These are phyloP conservation scores for Danaus plexippus DNA, from an alignment of 1,140 invertebrate species.

Conservation along the genomic window DNA sequence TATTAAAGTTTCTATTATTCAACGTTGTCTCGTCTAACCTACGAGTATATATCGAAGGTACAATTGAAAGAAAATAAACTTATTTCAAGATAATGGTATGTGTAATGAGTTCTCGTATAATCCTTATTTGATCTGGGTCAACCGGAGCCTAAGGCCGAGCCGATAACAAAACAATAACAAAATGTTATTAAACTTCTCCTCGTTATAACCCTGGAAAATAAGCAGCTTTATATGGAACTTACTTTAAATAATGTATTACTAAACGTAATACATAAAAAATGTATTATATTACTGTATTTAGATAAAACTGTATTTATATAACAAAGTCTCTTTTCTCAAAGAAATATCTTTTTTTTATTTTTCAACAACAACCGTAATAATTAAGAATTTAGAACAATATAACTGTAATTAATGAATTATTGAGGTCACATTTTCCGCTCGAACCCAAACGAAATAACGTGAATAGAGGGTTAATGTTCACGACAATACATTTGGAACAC, in stretches of 20 bases:
- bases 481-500: slow-evolving; percentile 5
- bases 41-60: slow-evolving; percentile 21
- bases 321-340: too few relatives aligned
- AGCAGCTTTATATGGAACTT: slow-evolving; percentile 8
- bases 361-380: too few relatives aligned
- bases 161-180: slow-evolving; percentile 30
- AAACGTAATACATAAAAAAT: too few relatives aligned
- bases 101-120: slow-evolving; percentile 26
- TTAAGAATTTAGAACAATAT: too few relatives aligned
- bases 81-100: slow-evolving; percentile 21
- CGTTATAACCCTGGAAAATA: slow-evolving; percentile 9
- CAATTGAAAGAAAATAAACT: slow-evolving; percentile 25
- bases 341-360: too few relatives aligned
- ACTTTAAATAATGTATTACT: slow-evolving; percentile 7
- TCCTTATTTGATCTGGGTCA: slow-evolving; percentile 27
- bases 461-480: neutral
- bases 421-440: too few relatives aligned
- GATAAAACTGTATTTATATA: too few relatives aligned
- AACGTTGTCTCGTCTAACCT: too few relatives aligned
- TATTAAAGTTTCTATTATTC: too few relatives aligned
- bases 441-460: too few relatives aligned
- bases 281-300: too few relatives aligned
- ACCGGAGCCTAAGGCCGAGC: slow-evolving; percentile 13
- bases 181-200: slow-evolving; percentile 26
- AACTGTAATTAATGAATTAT: too few relatives aligned